Percentiles rank a stretch among this genome's conserved stretches.
Conservation (phyloP, 2,113 vertebrate species). For the Rhizomys pruinosus region DNA sequence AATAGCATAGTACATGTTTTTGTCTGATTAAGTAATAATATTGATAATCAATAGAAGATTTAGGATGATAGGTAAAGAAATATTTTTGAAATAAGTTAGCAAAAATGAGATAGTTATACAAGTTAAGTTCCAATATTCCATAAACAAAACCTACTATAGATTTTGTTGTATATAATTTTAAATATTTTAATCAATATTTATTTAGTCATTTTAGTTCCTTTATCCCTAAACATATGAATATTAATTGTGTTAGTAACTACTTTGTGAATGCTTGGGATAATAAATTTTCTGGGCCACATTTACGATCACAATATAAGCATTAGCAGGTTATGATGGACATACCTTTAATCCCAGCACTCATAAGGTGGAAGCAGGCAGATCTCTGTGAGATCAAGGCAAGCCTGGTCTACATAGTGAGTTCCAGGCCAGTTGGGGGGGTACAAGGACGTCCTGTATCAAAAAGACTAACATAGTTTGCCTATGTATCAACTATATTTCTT, state of each 20-base stretch:
- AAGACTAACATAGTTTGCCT: not conserved
- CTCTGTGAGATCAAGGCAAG: too few species aligned
- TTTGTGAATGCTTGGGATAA: constrained; percentile 32
- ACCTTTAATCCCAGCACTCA: too few species aligned
- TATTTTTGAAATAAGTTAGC: not conserved
- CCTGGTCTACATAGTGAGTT: too few species aligned
- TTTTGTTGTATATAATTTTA: not conserved
- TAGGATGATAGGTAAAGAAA: too few species aligned
- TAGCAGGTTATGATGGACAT: too few species aligned
- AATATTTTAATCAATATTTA: not conserved
- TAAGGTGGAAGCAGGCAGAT: too few species aligned
- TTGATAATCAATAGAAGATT: not conserved
- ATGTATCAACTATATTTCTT: not conserved
- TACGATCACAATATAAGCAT: too few species aligned
- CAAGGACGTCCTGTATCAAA: too few species aligned
- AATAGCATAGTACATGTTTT: not conserved
- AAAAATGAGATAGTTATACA: not conserved
- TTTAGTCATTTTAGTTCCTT: not conserved
- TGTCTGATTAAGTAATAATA: not conserved
- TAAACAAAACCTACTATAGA: too few species aligned
- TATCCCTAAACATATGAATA: not conserved
- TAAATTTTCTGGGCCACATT: not conserved
- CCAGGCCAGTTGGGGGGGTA: too few species aligned
- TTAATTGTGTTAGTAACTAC: not conserved
- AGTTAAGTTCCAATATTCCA: not conserved